Conservation (phyloP, 2,113 vertebrate genomes). For the Agelaius phoeniceus region DNA sequence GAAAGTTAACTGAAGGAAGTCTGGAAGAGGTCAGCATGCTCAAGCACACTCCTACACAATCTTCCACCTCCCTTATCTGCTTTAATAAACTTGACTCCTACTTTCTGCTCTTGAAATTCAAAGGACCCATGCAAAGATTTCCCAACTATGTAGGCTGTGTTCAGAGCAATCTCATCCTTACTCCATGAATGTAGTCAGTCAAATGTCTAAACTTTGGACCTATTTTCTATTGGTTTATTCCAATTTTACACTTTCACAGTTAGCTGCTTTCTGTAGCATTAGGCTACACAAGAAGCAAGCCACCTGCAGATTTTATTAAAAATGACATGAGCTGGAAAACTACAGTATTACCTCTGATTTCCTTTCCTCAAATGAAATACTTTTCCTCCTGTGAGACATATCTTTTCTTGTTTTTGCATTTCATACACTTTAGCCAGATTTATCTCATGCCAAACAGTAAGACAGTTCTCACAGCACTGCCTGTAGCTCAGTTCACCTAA, state of each 20-base stretch:
- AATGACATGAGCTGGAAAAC: not conserved
- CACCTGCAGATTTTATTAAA: not conserved
- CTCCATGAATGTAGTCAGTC: not conserved
- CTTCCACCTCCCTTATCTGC: slow-evolving; percentile 19
- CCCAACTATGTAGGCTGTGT: not conserved
- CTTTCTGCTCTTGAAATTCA: slow-evolving; percentile 17
- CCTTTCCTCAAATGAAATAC: not conserved
- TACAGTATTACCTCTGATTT: slow-evolving; percentile 8
- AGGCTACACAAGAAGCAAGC: not conserved
- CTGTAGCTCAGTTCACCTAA: not conserved
- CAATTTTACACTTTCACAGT: not conserved
- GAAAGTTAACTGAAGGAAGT: slow-evolving; percentile 19
- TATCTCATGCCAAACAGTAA: not conserved
- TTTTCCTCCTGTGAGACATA: slow-evolving; percentile 37
- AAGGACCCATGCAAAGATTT: not conserved
- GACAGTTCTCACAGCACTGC: not conserved
- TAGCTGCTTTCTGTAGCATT: not conserved
- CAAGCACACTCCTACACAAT: slow-evolving; percentile 15
- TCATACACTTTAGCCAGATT: not conserved
- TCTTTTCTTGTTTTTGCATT: slow-evolving; percentile 1
- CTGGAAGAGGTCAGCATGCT: slow-evolving; percentile 10
- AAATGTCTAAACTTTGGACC: not conserved
- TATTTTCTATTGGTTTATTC: not conserved
- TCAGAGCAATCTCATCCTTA: not conserved
- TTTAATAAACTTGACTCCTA: slow-evolving; percentile 23